Evolutionary conservation across 2,797 vertebrate genomes (phyloP).

Genomic region (Astyanax mexicanus): DNA sequence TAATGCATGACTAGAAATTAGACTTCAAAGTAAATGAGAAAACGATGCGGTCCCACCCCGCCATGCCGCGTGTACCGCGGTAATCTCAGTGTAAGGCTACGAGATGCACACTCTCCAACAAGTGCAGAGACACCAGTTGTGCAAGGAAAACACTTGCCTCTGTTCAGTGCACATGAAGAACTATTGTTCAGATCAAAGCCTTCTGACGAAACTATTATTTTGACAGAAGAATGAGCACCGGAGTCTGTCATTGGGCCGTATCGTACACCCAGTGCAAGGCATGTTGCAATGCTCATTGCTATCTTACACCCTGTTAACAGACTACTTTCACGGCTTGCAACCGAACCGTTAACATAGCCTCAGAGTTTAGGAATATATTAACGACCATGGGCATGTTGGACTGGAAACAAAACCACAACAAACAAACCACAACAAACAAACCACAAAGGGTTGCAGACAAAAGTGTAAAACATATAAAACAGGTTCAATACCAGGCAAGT

Average conservation of each 20-base stretch:
- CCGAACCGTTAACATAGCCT: too few relatives aligned
- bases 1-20: constrained; percentile 83
- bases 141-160: constrained; percentile 41
- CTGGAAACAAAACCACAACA: too few relatives aligned
- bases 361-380: too few relatives aligned
- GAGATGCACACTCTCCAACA: constrained; percentile 24
- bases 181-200: constrained; percentile 35
- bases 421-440: too few relatives aligned
- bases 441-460: too few relatives aligned
- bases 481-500: too few relatives aligned
- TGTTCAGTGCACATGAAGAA: constrained; percentile 29
- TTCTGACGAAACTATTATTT: constrained; percentile 19
- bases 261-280: too few relatives aligned
- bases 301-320: too few relatives aligned
- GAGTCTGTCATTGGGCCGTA: not conserved
- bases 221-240: not conserved
- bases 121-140: constrained; percentile 39
- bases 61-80: constrained; percentile 49
- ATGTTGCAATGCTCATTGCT: too few relatives aligned
- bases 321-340: too few relatives aligned
- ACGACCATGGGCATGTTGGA: too few relatives aligned
- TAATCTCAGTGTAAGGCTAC: constrained; percentile 43
- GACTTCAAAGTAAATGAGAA: constrained; percentile 81
- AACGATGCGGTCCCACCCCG: constrained; percentile 65
- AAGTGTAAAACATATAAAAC: too few relatives aligned